These are phyloP conservation scores for Sisor rabdophorus DNA, from an alignment of 2,113 vertebrate genomes.

Conservation along the genomic window DNA sequence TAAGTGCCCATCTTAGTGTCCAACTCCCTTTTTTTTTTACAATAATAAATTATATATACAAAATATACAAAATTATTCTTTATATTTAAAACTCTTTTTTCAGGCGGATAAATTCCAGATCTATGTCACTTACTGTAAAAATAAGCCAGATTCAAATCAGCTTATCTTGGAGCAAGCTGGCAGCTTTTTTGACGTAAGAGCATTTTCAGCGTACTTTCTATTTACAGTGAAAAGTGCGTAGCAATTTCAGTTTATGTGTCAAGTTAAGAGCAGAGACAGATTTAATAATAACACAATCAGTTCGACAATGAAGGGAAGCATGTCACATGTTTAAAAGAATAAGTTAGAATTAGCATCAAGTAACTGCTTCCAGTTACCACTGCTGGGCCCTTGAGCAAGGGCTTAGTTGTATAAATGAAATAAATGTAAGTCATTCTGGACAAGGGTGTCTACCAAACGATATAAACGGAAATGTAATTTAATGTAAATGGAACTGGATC, in stretches of 20 bases:
- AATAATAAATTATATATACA: background rate
- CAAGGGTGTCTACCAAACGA: too few relatives aligned
- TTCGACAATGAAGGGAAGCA: too few relatives aligned
- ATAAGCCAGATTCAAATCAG: constrained; percentile 96
- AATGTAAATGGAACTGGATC: background rate
- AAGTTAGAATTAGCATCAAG: background rate
- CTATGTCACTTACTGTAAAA: constrained; percentile 99
- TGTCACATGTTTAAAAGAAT: background rate
- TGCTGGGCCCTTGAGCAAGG: too few relatives aligned
- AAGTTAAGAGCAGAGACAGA: too few relatives aligned
- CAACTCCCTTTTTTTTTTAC: background rate
- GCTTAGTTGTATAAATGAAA: too few relatives aligned
- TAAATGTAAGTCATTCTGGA: too few relatives aligned
- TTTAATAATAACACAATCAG: too few relatives aligned
- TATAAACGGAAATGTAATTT: too few relatives aligned
- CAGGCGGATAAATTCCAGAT: constrained; percentile 99
- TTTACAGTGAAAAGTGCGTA: background rate
- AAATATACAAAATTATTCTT: background rate
- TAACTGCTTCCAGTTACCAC: background rate
- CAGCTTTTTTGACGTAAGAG: constrained; percentile 92
- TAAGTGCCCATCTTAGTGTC: constrained; percentile 53
- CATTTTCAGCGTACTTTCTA: background rate
- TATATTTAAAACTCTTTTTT: constrained; percentile 54
- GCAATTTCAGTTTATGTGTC: too few relatives aligned
- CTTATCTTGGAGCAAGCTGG: constrained; percentile 91